A percentile compares a stretch with the other conserved stretches of the same genome.
These are phyloP conservation scores for Nylanderia fulva DNA, from an alignment of 1,140 invertebrate species.

Conservation along the genomic window DNA sequence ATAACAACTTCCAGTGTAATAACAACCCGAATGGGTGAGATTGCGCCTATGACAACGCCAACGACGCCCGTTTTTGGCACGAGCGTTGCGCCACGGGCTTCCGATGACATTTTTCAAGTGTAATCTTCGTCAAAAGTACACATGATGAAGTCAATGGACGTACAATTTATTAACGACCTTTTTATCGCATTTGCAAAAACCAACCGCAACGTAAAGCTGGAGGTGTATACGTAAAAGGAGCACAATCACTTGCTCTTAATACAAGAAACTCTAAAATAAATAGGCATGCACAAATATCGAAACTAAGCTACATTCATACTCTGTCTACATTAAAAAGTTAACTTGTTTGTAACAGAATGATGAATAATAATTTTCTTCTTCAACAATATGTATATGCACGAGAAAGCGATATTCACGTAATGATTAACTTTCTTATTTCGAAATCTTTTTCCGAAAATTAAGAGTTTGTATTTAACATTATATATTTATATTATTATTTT, in stretches of 20 bases:
- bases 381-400: neutral
- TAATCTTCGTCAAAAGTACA: constrained; percentile 52
- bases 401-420: neutral
- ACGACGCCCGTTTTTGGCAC: constrained; percentile 79
- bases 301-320: constrained; percentile 33
- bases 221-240: neutral
- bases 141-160: constrained; percentile 6
- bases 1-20: constrained; percentile 72
- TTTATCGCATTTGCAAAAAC: constrained; percentile 50
- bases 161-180: constrained; percentile 48
- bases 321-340: constrained; percentile 33
- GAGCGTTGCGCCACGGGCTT: constrained; percentile 78
- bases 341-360: neutral
- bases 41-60: constrained; percentile 71
- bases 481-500: constrained; percentile 19
- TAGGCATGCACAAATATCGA: constrained; percentile 39
- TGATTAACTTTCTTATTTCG: neutral
- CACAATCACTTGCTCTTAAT: neutral
- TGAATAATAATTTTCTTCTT: neutral
- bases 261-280: constrained; percentile 15
- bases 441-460: neutral
- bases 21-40: constrained; percentile 66
- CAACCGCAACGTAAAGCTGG: neutral
- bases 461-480: neutral
- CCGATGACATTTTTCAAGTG: constrained; percentile 80